Percentiles rank a stretch among this genome's conserved stretches.
Conservation (phyloP, 2,113 vertebrate genomes). For the Centropus bengalensis region DNA sequence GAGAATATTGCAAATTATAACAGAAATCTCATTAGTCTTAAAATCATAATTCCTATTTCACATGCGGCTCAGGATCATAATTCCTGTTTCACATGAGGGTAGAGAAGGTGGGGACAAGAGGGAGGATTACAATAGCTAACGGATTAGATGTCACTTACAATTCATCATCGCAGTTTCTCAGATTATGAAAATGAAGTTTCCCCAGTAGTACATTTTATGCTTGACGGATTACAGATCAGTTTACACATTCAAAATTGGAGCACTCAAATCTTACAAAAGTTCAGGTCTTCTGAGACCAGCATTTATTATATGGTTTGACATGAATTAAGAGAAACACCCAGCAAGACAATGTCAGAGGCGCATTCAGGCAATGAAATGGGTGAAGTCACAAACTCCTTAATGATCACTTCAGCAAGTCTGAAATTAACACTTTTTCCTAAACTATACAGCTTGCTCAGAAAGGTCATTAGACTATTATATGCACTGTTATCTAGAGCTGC, state of each 20-base stretch:
- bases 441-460: slow-evolving; percentile 25
- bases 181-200: slow-evolving; percentile 67
- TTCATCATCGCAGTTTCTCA: slow-evolving; percentile 21
- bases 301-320: slow-evolving; percentile 5
- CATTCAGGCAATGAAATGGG: not conserved
- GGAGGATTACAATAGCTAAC: not conserved
- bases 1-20: not conserved
- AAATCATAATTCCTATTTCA: not conserved
- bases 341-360: not conserved
- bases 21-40: not conserved
- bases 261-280: not conserved
- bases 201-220: slow-evolving; percentile 56
- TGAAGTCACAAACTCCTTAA: slow-evolving; percentile 10
- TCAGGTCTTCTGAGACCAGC: not conserved
- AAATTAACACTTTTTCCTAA: slow-evolving; percentile 20
- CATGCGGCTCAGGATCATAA: not conserved
- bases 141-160: slow-evolving; percentile 46
- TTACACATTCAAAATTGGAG: slow-evolving; percentile 20
- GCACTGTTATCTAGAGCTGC: slow-evolving; percentile 30
- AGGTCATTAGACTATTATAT: slow-evolving; percentile 53
- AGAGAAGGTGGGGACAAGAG: not conserved
- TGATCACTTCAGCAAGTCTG: slow-evolving; percentile 7
- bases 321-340: not conserved
- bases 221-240: slow-evolving; percentile 51
- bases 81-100: not conserved